A percentile compares a stretch with the other conserved stretches of the same genome.
These are phyloP conservation scores for Alouatta palliata DNA, from an alignment of 2,113 vertebrate species.

Conservation along the genomic window DNA sequence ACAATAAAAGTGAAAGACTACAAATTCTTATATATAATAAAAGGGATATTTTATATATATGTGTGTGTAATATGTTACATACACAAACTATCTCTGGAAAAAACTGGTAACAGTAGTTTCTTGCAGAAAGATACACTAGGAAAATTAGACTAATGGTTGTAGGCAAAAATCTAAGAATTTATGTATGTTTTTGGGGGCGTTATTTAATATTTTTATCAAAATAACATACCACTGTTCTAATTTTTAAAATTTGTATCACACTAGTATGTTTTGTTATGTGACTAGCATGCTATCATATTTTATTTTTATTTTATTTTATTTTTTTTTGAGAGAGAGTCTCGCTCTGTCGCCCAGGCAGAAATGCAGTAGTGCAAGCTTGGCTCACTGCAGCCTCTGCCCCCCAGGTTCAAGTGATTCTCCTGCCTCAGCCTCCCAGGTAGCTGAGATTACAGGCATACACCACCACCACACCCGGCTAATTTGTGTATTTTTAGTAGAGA, in stretches of 20 bases:
- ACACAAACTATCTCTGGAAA: background rate
- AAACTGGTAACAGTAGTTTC: background rate
- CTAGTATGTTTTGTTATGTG: background rate
- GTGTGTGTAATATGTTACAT: background rate
- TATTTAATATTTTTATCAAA: background rate
- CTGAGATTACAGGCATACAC: no score
- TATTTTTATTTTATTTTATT: no score
- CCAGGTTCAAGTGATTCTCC: no score
- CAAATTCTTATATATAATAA: background rate
- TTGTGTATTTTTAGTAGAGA: no score
- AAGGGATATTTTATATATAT: background rate
- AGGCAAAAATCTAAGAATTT: slow-evolving; percentile 12
- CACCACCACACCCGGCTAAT: no score
- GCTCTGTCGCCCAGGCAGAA: no score
- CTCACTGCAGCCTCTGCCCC: no score
- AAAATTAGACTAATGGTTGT: background rate
- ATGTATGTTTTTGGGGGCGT: background rate
- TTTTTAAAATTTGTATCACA: background rate
- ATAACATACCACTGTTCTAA: background rate
- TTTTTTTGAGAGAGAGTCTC: no score
- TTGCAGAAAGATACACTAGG: background rate
- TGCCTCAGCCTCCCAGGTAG: no score
- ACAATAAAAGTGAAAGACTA: background rate
- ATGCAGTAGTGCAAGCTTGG: no score
- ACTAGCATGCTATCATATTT: background rate